Evolutionary conservation across 2,113 vertebrate genomes (phyloP).

Genomic region (Papio anubis): DNA sequence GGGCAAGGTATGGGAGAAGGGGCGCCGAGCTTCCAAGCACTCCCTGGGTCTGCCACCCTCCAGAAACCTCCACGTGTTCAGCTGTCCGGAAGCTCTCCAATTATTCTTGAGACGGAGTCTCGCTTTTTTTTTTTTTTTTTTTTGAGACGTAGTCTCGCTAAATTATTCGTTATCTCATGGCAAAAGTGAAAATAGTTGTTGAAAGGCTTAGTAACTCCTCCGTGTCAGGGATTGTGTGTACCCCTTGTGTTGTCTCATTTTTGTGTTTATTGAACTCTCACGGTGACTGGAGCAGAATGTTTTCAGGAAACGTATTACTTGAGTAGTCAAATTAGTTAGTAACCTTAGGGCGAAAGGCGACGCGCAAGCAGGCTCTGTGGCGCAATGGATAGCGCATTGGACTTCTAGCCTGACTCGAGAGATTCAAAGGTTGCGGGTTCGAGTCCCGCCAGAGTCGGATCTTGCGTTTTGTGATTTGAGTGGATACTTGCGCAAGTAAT

Average conservation of each 20-base stretch:
- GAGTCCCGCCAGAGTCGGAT: constrained; percentile 9
- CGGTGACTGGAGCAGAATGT: fast-evolving
- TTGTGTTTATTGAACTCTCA: background rate
- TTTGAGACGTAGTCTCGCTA: too few relatives aligned
- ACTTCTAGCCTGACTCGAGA: background rate
- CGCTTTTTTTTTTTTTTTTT: too few relatives aligned
- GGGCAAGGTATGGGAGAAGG: too few relatives aligned
- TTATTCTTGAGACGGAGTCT: too few relatives aligned
- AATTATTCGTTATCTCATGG: background rate
- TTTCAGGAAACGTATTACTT: fast-evolving
- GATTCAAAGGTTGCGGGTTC: constrained; percentile 74
- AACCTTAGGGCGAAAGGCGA: fast-evolving
- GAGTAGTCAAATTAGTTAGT: background rate
- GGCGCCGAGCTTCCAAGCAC: too few relatives aligned
- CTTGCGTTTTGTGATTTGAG: background rate
- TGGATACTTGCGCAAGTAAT: fast-evolving
- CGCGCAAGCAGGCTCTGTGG: fast-evolving
- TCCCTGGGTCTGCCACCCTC: too few relatives aligned
- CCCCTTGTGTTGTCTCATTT: background rate
- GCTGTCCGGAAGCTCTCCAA: too few relatives aligned
- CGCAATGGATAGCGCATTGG: constrained; percentile 72
- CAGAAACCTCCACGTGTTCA: too few relatives aligned
- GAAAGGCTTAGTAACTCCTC: background rate
- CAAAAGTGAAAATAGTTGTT: background rate
- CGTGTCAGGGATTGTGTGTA: background rate